Evolutionary conservation across 1,140 invertebrate genomes (phyloP), one percentile per base, ranked within the genome.

Genomic region (Magallana gigas): DNA sequence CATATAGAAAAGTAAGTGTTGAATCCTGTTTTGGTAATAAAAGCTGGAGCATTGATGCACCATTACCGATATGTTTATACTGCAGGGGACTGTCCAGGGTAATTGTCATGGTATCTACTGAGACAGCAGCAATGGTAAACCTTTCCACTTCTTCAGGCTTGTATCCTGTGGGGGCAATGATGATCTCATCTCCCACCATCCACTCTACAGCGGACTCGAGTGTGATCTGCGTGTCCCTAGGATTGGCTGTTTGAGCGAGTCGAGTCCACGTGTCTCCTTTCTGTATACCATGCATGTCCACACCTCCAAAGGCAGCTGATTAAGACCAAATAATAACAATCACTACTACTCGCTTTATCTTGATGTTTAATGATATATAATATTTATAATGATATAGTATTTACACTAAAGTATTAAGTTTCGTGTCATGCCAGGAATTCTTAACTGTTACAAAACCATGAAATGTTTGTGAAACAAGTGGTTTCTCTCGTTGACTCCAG

Each of bases 211-310:
- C 48, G 18, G 92, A 88, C 0, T 83, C 71, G 18, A 95, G 62
- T 2, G 88, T 91, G 8, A 95, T 89, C 59, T 85, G 85, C 11
- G 83, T 91, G 4, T 87, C 87, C 12, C 94, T 94, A 29, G 88
- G 84, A 12, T 57, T 87, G 8, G 88, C 94, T 23, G 92, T 92
- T 9, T 64, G n/a, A 14, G 88, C 88, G 2, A 95, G 88, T 18
- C 86, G 84, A n/a, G 94, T 94, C 93, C 93, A 94, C 1, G 88
- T 89, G 0, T 90, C 56, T 56, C 84, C 89, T 23, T 57, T 82
- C 36, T 91, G 88, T 64, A 90, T 90, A 12, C 94, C 94, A 88
- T 94, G 93, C n/a, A 94, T 83, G 84, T 94, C 93, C n/a, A 94
- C 89, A 8, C 92, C 92, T 59, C 94, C 94, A 88, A 93, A 94